Evolutionary conservation across 2,888 invertebrate species (phyloP).

Genomic region (Calameuta filiformis): DNA sequence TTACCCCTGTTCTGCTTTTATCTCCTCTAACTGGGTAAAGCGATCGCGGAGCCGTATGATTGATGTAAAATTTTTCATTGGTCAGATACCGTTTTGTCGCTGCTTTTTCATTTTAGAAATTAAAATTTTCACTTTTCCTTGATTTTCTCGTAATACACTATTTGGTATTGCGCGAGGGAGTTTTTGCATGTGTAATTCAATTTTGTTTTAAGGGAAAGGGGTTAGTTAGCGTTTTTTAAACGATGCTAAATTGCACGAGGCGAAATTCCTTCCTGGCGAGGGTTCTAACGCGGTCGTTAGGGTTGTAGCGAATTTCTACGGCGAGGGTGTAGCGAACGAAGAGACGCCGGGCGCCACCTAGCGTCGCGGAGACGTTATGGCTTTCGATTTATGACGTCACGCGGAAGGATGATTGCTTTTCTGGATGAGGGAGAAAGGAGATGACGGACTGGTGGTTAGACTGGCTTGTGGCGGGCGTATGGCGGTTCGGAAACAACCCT

Average conservation of each 20-base stretch:
- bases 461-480: constrained; percentile 8
- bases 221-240: neutral
- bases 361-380: constrained; percentile 45
- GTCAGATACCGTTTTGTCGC: too few species aligned
- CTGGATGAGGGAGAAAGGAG: constrained; percentile 27
- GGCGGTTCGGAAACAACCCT: constrained; percentile 27
- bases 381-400: constrained; percentile 57
- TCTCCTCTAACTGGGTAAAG: neutral
- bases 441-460: constrained; percentile 15
- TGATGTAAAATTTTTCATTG: neutral
- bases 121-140: neutral
- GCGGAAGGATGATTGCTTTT: constrained; percentile 52
- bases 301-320: neutral
- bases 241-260: neutral
- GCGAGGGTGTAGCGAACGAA: neutral
- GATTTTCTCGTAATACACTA: neutral
- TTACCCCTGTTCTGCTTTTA: neutral
- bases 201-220: neutral
- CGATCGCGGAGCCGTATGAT: neutral
- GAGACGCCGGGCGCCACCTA: constrained; percentile 44
- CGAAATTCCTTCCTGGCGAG: neutral
- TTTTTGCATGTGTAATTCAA: neutral
- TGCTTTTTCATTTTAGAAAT: too few species aligned
- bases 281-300: neutral
- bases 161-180: neutral